These are phyloP conservation scores for Euschistus heros DNA, from an alignment of 1,140 invertebrate species.

Conservation along the genomic window DNA sequence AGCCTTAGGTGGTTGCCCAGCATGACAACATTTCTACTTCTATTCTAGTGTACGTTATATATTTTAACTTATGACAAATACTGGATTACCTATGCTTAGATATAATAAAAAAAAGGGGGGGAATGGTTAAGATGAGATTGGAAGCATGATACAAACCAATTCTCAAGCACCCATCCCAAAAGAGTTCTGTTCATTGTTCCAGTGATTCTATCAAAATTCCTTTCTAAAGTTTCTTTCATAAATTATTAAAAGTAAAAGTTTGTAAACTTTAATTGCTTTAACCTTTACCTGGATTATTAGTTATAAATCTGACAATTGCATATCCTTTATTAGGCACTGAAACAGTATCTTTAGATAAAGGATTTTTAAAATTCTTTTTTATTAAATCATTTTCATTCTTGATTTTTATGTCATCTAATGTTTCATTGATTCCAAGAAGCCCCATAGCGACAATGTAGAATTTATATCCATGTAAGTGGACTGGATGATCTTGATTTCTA, in stretches of 20 bases:
- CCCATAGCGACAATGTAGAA: slow-evolving; percentile 27
- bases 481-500: slow-evolving; percentile 28
- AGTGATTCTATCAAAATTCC: too few species aligned
- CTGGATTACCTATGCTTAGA: too few species aligned
- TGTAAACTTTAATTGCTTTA: background rate
- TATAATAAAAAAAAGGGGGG: too few species aligned
- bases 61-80: too few species aligned
- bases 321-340: slow-evolving; percentile 30
- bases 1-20: too few species aligned
- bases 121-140: too few species aligned
- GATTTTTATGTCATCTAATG: slow-evolving; percentile 22
- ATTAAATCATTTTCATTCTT: slow-evolving; percentile 25
- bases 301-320: slow-evolving; percentile 27
- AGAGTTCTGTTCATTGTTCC: too few species aligned
- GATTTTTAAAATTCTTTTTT: slow-evolving; percentile 20
- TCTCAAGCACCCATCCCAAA: too few species aligned
- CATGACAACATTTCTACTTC: too few species aligned
- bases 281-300: slow-evolving; percentile 30
- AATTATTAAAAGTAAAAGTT: background rate
- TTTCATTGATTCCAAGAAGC: slow-evolving; percentile 21
- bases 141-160: too few species aligned
- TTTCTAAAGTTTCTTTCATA: too few species aligned
- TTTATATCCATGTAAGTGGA: slow-evolving; percentile 28
- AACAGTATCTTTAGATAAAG: slow-evolving; percentile 29
- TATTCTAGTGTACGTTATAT: too few species aligned